Evolutionary conservation across 2,797 vertebrate genomes (phyloP), one percentile per base, ranked within the genome.

Genomic region (Sebastes trivittatus): DNA sequence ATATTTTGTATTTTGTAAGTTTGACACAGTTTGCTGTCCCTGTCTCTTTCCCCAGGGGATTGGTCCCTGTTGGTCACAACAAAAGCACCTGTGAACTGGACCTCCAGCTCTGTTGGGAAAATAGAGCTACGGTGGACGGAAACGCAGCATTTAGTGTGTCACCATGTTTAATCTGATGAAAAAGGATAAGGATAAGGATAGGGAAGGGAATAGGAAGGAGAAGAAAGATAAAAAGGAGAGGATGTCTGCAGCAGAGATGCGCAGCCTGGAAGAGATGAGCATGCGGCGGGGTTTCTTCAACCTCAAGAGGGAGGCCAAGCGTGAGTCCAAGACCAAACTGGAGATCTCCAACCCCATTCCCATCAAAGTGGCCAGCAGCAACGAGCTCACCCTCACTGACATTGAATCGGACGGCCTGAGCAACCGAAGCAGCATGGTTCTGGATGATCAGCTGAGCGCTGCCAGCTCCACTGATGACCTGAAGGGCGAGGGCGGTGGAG

Each of bases 291-390:
- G 98, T 63, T 99, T 99, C 93, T 99, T 99, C 94, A 97, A 98
- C 91, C 95, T 99, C 83, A 98, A 97, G 94, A 96, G 98, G 27
- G 96, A 97, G 79, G 96, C 97, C 76, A 99, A 98, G 87, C 90
- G 97, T 0, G 98, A 99, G 65, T 97, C 97, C 59, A 98, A 95
- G 92, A 95, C 92, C 34, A 98, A 97, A 82, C 89, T 98, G 86
- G 98, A 99, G 93, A 99, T 99, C 93, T 99, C 98, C 78, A 97
- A 97, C 93, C 98, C 98, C 64, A 99, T 99, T 75, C 98, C 98
- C 72, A 99, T 99, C 93, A 99, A 99, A 92, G 98, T 99, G 89
- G 98, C 97, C 85, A 98, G 97, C 2, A 95, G 97, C 94, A 96
- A 94, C 0, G 98, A 99, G 90, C 95, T 99, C 82, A 97, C 96